These are phyloP conservation scores for Sphaerodactylus townsendi DNA, from an alignment of 2,113 vertebrate species.

Conservation along the genomic window DNA sequence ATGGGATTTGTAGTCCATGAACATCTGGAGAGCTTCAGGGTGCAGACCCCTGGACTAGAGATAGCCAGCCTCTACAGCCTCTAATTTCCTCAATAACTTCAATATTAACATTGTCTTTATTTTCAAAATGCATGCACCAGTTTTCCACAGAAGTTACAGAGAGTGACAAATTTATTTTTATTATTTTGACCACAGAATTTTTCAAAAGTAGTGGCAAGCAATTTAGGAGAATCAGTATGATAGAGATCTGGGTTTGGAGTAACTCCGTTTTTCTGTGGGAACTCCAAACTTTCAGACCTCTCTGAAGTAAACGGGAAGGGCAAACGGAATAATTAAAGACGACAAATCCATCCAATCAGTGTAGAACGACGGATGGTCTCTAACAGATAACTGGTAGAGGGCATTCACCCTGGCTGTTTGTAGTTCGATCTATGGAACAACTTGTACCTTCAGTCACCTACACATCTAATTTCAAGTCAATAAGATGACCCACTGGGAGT, in stretches of 20 bases:
- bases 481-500: conserved; percentile 1
- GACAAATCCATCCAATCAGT: neutral
- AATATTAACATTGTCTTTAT: neutral
- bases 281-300: neutral
- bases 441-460: neutral
- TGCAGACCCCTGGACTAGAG: neutral
- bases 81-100: neutral
- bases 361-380: conserved; percentile 4
- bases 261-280: neutral
- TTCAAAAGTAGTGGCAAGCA: neutral
- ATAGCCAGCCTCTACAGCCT: neutral
- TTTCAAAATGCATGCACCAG: neutral
- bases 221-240: neutral
- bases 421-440: neutral
- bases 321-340: neutral
- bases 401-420: conserved; percentile 24
- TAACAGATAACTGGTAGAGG: conserved; percentile 16
- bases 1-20: too few relatives aligned
- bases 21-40: too few relatives aligned
- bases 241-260: neutral
- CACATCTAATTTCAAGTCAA: neutral
- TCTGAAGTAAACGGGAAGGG: neutral
- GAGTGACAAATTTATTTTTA: neutral
- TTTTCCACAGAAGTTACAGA: neutral
- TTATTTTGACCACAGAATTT: neutral